Evolutionary conservation across 2,113 vertebrate genomes (phyloP).

Genomic region (Thomomys bottae): DNA sequence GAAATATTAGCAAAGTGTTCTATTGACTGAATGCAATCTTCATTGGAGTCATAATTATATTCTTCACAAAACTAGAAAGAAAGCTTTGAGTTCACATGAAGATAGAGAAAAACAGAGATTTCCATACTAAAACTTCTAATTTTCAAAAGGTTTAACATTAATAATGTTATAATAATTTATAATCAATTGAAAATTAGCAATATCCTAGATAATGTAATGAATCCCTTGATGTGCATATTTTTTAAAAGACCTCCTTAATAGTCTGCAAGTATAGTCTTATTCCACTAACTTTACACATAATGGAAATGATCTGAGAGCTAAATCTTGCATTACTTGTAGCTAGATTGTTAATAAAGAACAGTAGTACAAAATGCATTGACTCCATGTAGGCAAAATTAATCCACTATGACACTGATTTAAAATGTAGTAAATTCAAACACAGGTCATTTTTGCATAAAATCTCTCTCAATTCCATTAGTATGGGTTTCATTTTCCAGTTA

Average conservation of each 20-base stretch:
- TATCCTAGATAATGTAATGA: neutral
- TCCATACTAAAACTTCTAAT: constrained; percentile 8
- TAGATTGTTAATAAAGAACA: neutral
- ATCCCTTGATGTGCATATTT: neutral
- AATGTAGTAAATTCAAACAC: neutral
- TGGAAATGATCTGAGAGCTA: neutral
- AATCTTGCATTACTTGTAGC: constrained; percentile 28
- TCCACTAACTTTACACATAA: neutral
- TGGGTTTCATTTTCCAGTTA: neutral
- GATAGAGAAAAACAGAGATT: too few species aligned
- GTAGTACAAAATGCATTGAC: neutral
- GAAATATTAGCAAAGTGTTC: too few species aligned
- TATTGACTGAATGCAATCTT: too few species aligned
- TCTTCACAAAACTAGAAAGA: too few species aligned
- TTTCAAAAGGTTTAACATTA: constrained; percentile 33
- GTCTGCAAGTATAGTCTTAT: neutral
- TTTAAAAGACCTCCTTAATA: constrained; percentile 25
- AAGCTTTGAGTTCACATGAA: too few species aligned
- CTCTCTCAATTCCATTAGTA: neutral
- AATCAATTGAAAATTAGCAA: neutral
- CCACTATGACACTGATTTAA: neutral
- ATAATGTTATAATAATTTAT: neutral
- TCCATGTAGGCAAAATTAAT: constrained; percentile 1
- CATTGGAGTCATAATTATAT: too few species aligned
- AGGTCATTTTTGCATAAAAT: constrained; percentile 1